Evolutionary conservation across 2,113 vertebrate species (phyloP), one percentile per base, ranked within the genome.

Genomic region (Formicarius rufipectus): DNA sequence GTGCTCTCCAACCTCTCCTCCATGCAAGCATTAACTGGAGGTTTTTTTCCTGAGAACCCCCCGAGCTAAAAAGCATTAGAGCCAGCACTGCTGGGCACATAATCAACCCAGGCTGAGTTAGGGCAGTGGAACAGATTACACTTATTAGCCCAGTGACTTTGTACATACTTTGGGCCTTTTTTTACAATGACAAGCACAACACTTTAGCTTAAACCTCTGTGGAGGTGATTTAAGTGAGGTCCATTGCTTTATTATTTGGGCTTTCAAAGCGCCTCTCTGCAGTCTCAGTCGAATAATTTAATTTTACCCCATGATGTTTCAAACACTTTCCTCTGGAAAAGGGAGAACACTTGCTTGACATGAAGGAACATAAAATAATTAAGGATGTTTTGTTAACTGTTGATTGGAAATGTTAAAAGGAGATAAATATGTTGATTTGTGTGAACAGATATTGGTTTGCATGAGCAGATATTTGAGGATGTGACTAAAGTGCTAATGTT

Each of bases 191-290:
- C 83, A 95, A 78, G 76, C 49, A 30, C 35, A 96, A 78, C 56
- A 71, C 73, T 95, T 92, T 27, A 74, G 68, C 64, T 92, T 84
- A 92, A 90, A 84, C n/a, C 86, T 95, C 91, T 40, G 39, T 4
- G 30, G 56, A 96, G 76, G 68, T 95, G 89, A 95, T 95, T 95
- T 95, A 78, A 92, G 60, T 25, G 75, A 90, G 23, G 92, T 90
- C 49, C 20, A 18, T 39, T 75, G 37, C 92, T 84, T 92, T 92
- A 86, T 90, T 73, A 90, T 92, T 94, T 88, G 45, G 73, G 49
- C 35, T 93, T 84, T 96, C 56, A 90, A 94, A 96, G 47, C 64
- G 76, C 40, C 31, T 90, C 87, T 88, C 76, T 75, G 44, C 67
- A 60, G 72, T 80, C 42, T 75, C 5, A 8, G 72, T 68, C 47